These are phyloP conservation scores for Polypterus bichir DNA, from an alignment of 2,113 vertebrate species.

Conservation along the genomic window DNA sequence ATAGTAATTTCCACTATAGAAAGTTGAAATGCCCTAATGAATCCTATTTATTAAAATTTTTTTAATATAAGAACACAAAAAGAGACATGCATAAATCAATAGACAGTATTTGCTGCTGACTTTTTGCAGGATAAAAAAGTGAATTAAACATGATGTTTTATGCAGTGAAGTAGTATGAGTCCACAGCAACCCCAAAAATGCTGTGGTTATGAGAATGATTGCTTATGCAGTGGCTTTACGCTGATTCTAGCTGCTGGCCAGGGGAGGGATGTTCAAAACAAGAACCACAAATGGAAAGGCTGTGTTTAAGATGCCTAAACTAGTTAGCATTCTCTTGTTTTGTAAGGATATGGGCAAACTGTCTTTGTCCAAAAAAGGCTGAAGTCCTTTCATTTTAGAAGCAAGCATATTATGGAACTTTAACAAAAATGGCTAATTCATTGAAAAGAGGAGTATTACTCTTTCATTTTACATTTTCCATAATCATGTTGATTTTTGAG, in stretches of 20 bases:
- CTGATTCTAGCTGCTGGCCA: constrained; percentile 48
- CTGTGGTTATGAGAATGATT: constrained; percentile 25
- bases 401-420: constrained; percentile 13
- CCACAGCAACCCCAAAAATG: constrained; percentile 8
- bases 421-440: constrained; percentile 11
- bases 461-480: constrained; percentile 5
- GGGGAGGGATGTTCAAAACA: constrained; percentile 46
- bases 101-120: too few species aligned
- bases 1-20: too few species aligned
- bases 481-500: constrained; percentile 8
- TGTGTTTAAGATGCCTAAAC: constrained; percentile 47
- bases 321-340: constrained; percentile 48
- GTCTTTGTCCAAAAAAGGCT: constrained; percentile 39
- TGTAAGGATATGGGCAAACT: constrained; percentile 37
- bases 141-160: constrained; percentile 3
- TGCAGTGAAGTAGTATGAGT: constrained; percentile 5
- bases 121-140: too few species aligned
- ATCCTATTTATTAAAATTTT: too few species aligned
- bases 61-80: too few species aligned
- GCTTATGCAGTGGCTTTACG: constrained; percentile 36
- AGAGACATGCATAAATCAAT: too few species aligned
- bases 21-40: too few species aligned
- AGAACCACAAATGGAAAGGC: constrained; percentile 41
- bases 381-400: constrained; percentile 34
- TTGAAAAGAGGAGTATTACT: constrained; percentile 7